Evolutionary conservation across 2,113 vertebrate genomes (phyloP).

Genomic region (Cepphus grylle): DNA sequence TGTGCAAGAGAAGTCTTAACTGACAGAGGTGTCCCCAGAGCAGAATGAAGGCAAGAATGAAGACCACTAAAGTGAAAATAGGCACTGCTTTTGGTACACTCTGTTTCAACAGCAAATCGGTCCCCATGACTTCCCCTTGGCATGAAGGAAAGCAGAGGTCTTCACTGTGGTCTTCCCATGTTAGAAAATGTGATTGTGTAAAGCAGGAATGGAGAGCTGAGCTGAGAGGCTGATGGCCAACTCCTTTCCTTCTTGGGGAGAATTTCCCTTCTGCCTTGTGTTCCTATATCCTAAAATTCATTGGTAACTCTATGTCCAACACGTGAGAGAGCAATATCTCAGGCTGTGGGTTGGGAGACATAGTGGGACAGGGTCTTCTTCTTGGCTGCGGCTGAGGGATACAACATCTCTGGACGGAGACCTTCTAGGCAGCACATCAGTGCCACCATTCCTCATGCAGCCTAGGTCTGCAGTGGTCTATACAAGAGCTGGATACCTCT

Average conservation of each 20-base stretch:
- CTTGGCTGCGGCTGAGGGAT: accelerated
- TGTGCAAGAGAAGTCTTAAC: not conserved
- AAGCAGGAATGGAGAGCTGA: not conserved
- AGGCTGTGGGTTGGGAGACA: not conserved
- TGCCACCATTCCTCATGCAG: accelerated
- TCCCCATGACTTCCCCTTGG: not conserved
- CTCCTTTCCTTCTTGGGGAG: not conserved
- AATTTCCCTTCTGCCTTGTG: not conserved
- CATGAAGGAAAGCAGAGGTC: not conserved
- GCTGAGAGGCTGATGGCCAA: not conserved
- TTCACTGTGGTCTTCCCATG: not conserved
- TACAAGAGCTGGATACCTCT: not conserved
- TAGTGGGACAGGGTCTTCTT: not conserved
- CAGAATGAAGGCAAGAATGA: not conserved
- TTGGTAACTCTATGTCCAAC: not conserved
- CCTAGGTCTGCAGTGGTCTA: not conserved
- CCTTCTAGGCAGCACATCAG: not conserved
- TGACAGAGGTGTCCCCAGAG: not conserved
- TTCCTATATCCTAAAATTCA: not conserved
- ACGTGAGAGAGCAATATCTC: not conserved
- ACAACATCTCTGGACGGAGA: not conserved
- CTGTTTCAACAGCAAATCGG: not conserved
- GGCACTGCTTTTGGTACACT: not conserved
- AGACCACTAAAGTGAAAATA: not conserved
- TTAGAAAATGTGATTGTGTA: not conserved